Percentiles rank a stretch among this genome's conserved stretches.
These are phyloP conservation scores for Nephrotoma appendiculata DNA, from an alignment of 2,888 invertebrate species.

Conservation along the genomic window DNA sequence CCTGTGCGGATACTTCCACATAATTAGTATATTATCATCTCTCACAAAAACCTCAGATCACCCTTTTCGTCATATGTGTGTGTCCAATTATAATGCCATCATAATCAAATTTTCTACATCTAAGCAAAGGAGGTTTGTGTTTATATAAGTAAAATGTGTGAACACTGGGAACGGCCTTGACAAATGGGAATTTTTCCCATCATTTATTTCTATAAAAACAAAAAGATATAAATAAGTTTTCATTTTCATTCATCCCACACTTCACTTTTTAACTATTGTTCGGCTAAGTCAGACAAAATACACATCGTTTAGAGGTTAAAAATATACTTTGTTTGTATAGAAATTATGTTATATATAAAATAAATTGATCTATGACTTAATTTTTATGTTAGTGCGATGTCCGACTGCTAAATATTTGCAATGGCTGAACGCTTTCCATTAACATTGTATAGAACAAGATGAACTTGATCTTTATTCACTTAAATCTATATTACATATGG, in stretches of 20 bases:
- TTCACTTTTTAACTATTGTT: background rate
- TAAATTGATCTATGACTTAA: too few species aligned
- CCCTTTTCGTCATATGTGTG: background rate
- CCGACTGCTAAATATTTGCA: too few species aligned
- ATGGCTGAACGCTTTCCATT: too few species aligned
- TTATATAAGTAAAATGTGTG: background rate
- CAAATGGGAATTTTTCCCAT: background rate
- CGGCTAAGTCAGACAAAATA: background rate
- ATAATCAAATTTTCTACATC: background rate
- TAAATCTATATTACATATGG: too few species aligned
- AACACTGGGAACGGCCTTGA: background rate
- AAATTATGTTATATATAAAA: background rate
- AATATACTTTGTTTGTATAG: background rate
- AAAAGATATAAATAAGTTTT: background rate
- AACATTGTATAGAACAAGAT: too few species aligned
- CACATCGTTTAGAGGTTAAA: background rate
- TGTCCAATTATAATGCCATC: background rate
- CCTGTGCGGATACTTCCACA: background rate
- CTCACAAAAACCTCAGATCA: background rate
- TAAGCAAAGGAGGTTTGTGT: too few species aligned
- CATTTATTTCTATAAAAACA: background rate
- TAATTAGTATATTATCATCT: background rate
- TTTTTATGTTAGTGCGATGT: too few species aligned
- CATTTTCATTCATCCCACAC: background rate
- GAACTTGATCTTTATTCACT: too few species aligned